These are phyloP conservation scores for Prunella himalayana DNA, from an alignment of 2,113 vertebrate genomes.

Conservation along the genomic window DNA sequence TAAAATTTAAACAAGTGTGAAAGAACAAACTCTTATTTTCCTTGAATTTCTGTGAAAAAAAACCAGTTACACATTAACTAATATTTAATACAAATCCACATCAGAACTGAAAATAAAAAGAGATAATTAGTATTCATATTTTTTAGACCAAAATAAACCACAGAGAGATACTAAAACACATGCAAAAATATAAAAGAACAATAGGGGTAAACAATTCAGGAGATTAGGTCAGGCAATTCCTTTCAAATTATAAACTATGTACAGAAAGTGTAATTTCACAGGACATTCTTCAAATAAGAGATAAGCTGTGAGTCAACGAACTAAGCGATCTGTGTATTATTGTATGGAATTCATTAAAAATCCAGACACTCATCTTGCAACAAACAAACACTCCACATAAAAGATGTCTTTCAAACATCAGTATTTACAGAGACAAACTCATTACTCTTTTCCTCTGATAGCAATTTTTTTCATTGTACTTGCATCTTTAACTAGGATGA, in stretches of 20 bases:
- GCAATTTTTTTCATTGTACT: not conserved
- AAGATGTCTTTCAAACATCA: not conserved
- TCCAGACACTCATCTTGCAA: not conserved
- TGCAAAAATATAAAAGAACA: not conserved
- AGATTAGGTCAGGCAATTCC: not conserved
- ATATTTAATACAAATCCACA: conserved; percentile 38
- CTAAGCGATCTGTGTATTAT: not conserved
- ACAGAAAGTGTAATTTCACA: not conserved
- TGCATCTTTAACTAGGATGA: not conserved
- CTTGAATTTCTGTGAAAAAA: conserved; percentile 21
- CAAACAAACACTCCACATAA: not conserved
- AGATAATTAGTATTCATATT: conserved; percentile 28
- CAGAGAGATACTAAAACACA: not conserved
- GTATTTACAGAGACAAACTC: not conserved
- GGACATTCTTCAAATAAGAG: not conserved
- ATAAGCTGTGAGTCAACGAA: not conserved
- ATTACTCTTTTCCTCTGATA: not conserved
- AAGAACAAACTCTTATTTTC: conserved; percentile 54
- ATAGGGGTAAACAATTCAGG: not conserved
- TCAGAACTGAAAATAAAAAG: conserved; percentile 18
- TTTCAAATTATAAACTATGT: not conserved
- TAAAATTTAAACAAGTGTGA: conserved; percentile 74
- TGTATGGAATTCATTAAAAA: not conserved
- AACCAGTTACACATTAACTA: not conserved
- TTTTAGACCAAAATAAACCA: conserved; percentile 4